Evolutionary conservation across 2,113 vertebrate species (phyloP), one percentile per base, ranked within the genome.

Genomic region (Oxygymnocypris stewartii): DNA sequence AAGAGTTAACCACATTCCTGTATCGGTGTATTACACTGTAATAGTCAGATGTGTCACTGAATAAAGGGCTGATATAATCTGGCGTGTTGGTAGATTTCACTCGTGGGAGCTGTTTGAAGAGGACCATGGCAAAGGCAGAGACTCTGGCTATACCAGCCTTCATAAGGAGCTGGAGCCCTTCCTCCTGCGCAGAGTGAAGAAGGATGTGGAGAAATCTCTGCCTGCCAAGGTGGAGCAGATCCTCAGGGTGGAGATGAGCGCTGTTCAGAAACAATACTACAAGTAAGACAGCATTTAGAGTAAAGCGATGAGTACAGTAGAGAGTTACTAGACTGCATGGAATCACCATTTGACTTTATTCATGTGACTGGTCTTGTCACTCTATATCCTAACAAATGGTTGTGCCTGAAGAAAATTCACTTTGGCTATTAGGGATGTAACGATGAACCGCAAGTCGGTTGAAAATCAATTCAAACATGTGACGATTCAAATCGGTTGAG

Each of bases 141-240:
- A 99, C 88, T 98, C 95, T 1, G 98, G 98, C 80, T 99, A 99
- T 91, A 95, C 97, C 80, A 99, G 98, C 91, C 96, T 99, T 82
- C 98, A 99, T 91, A 99, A 98, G 92, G 98, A 99, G 88, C 96
- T 99, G 86, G 98, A 99, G 91, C 98, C 98, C 0, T 99, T 99
- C 91, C 90, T 99, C 1, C 93, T 99, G 54, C 97, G 98, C 31
- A 91, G 98, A 88, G 98, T 99, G 90, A 99, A 99, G 92, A 99
- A 99, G 92, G 98, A 99, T 74, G 98, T 99, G 85, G 98, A 99
- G 91, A 99, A 99, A 91, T 99, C 98, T 82, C 95, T 99, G 74
- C 98, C 98, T 90, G 98, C 98, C 87, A 99, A 99, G 89, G 98
- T 99, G 89, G 98, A 99, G 74, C 98, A 99, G 91, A 99, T 99